These are phyloP conservation scores for Furnarius figulus DNA, from an alignment of 2,113 vertebrate species.

Conservation along the genomic window DNA sequence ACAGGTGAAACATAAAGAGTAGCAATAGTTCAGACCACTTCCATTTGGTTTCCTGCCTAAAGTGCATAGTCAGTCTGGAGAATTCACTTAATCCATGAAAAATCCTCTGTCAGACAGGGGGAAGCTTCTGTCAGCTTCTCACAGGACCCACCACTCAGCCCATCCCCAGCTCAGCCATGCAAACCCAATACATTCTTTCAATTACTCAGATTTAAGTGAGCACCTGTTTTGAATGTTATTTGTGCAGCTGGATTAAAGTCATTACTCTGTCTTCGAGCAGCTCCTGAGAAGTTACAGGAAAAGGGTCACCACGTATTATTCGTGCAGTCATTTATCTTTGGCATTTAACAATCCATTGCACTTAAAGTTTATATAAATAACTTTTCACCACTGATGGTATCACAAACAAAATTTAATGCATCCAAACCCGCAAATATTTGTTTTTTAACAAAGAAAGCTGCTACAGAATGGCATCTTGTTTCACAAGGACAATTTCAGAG, in stretches of 20 bases:
- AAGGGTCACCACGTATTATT: not conserved
- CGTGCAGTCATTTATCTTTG: not conserved
- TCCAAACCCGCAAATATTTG: conserved; percentile 9
- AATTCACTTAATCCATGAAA: not conserved
- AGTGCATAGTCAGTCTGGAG: fast-evolving
- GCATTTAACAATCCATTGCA: not conserved
- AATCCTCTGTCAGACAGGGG: fast-evolving
- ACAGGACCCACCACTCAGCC: fast-evolving
- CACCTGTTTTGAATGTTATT: not conserved
- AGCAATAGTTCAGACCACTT: not conserved
- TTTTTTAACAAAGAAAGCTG: conserved; percentile 36
- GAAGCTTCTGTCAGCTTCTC: not conserved
- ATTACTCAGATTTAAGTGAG: not conserved
- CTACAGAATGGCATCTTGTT: conserved; percentile 51
- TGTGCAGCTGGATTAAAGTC: not conserved
- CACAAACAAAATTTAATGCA: conserved; percentile 42
- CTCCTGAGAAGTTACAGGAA: not conserved
- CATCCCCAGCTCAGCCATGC: fast-evolving
- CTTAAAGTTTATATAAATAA: not conserved
- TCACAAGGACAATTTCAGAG: conserved; percentile 33
- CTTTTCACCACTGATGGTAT: not conserved
- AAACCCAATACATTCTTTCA: not conserved
- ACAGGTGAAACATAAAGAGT: not conserved
- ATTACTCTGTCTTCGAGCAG: not conserved
- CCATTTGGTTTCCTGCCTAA: not conserved